phyloP scores from a whole-genome alignment of 1,140 invertebrate genomes.

The Danaus plexippus region DNA sequence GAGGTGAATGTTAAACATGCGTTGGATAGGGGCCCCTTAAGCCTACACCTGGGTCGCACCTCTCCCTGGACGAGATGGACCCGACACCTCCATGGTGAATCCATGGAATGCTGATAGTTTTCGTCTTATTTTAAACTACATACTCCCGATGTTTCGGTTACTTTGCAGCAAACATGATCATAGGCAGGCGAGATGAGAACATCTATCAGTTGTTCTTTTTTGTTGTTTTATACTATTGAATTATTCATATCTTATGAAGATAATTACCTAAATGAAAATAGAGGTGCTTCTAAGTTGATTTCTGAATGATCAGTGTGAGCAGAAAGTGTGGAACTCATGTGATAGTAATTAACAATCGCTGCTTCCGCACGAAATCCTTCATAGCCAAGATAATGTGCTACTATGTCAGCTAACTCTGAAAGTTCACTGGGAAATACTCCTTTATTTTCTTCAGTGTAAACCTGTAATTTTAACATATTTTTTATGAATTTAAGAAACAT shows the following conservation, averaged over 20 bases:
- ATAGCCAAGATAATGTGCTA: conserved; percentile 77
- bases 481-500: no score
- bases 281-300: conserved; percentile 83
- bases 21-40: no score
- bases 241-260: no score
- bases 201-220: no score
- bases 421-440: conserved; percentile 82
- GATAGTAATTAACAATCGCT: conserved; percentile 95
- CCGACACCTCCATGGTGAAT: no score
- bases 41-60: no score
- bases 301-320: conserved; percentile 96
- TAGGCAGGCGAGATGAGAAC: no score
- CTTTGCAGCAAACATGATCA: no score
- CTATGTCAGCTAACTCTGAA: conserved; percentile 73
- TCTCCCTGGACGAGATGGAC: no score
- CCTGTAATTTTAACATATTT: conserved; percentile 50
- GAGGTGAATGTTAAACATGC: no score
- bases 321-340: conserved; percentile 89
- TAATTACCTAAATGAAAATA: conserved; percentile 84
- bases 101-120: no score
- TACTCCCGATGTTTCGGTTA: conserved; percentile 26
- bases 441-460: conserved; percentile 79
- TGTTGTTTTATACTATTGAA: no score
- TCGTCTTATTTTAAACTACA: conserved; percentile 6
- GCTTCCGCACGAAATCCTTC: conserved; percentile 84